Evolutionary conservation across 2,888 invertebrate genomes (phyloP).

Genomic region (Linnaemya vulpina): DNA sequence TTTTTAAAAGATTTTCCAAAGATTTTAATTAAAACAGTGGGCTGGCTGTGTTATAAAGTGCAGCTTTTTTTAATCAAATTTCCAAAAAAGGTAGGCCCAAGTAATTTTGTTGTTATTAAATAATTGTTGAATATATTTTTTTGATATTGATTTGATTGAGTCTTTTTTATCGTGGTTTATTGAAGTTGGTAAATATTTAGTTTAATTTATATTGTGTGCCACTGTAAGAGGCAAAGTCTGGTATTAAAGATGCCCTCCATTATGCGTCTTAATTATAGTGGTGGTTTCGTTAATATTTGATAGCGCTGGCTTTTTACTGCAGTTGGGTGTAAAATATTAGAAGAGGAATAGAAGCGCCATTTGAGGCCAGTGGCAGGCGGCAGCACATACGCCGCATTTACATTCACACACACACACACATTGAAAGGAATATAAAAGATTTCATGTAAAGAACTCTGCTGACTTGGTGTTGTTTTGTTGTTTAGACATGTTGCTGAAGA

Average conservation of each 20-base stretch:
- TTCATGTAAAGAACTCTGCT: conserved; percentile 9
- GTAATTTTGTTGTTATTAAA: too few relatives aligned
- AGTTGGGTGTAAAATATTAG: conserved; percentile 45
- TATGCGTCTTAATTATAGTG: conserved; percentile 82
- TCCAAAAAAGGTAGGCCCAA: too few relatives aligned
- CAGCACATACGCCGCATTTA: not conserved
- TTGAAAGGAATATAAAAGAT: not conserved
- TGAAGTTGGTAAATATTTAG: too few relatives aligned
- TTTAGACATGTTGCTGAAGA: conserved; percentile 34
- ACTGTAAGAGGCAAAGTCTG: not conserved
- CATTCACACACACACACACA: not conserved
- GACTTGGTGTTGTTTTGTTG: conserved; percentile 24
- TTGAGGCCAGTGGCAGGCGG: conserved; percentile 68
- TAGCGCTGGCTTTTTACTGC: conserved; percentile 52
- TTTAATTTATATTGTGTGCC: not conserved
- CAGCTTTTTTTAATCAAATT: too few relatives aligned
- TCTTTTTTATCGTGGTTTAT: too few relatives aligned
- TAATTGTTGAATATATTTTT: too few relatives aligned
- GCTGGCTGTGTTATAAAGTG: too few relatives aligned
- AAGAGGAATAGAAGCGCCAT: conserved; percentile 75
- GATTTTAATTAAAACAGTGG: too few relatives aligned
- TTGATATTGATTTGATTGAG: too few relatives aligned
- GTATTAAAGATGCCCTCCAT: conserved; percentile 77
- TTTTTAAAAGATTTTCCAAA: too few relatives aligned
- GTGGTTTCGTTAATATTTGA: conserved; percentile 77